phyloP scores from a whole-genome alignment of 1,140 invertebrate genomes.

The Metopolophium dirhodum region DNA sequence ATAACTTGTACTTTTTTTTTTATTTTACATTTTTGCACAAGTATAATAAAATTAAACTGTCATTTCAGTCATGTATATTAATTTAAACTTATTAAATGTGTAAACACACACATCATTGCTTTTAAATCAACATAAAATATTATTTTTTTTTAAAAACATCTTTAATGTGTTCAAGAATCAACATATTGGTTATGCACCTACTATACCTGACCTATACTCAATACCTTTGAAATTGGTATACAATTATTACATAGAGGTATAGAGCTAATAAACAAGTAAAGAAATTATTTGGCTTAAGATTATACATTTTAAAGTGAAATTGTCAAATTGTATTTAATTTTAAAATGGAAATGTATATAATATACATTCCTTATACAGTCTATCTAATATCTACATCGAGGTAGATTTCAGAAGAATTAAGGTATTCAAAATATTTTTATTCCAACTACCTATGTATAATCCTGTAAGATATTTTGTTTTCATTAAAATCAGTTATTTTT shows the following conservation, averaged over 20 bases:
- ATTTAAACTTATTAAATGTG: background rate
- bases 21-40: background rate
- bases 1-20: background rate
- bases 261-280: background rate
- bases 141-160: no score
- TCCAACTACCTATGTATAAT: no score
- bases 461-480: no score
- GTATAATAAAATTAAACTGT: background rate
- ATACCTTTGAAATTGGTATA: no score
- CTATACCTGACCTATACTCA: no score
- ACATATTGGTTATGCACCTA: no score
- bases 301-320: background rate
- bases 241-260: background rate
- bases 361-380: background rate
- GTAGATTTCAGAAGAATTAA: background rate
- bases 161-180: no score
- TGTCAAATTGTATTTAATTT: background rate
- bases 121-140: background rate
- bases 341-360: background rate
- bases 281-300: background rate
- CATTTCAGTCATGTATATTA: background rate
- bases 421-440: background rate
- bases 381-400: background rate
- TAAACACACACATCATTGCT: background rate
- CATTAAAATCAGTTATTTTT: background rate